Evolutionary conservation across 2,888 invertebrate genomes (phyloP).

Genomic region (Marasmarcha lunaedactyla): DNA sequence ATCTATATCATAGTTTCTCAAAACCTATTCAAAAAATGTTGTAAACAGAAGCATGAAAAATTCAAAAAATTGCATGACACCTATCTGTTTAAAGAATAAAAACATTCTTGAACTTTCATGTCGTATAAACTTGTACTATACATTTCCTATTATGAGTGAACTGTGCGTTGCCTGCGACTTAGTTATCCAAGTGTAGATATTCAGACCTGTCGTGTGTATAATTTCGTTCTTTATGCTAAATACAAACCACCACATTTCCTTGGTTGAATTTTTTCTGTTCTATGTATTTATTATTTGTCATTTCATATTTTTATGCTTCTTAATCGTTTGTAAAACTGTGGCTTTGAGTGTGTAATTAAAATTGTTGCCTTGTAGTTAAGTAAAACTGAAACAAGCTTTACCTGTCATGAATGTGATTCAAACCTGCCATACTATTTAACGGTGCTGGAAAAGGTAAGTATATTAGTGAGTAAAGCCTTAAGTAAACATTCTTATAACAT

Average conservation of each 20-base stretch:
- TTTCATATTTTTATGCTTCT: slow-evolving; percentile 4
- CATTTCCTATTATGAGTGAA: slow-evolving; percentile 31
- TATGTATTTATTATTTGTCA: slow-evolving; percentile 11
- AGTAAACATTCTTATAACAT: no score
- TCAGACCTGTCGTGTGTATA: slow-evolving; percentile 31
- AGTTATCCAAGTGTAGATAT: slow-evolving; percentile 58
- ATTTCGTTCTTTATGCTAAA: slow-evolving; percentile 19
- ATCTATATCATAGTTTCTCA: no score
- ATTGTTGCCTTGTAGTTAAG: no score
- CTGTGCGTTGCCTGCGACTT: slow-evolving; percentile 56
- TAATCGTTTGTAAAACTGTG: slow-evolving; percentile 11
- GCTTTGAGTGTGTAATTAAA: slow-evolving; percentile 5
- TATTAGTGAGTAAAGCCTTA: no score
- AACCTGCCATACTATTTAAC: no score
- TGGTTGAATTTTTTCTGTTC: slow-evolving; percentile 12
- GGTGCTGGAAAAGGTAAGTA: no score
- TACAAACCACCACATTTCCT: slow-evolving; percentile 10
- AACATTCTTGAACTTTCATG: no score
- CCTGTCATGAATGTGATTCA: no score
- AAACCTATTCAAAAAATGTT: neutral
- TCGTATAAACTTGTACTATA: no score
- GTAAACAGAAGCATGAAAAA: slow-evolving; percentile 12
- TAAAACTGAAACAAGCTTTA: no score
- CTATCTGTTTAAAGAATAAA: neutral
- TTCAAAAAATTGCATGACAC: slow-evolving; percentile 11